Conservation (phyloP, 1,140 invertebrate genomes). For the Samia ricini region DNA sequence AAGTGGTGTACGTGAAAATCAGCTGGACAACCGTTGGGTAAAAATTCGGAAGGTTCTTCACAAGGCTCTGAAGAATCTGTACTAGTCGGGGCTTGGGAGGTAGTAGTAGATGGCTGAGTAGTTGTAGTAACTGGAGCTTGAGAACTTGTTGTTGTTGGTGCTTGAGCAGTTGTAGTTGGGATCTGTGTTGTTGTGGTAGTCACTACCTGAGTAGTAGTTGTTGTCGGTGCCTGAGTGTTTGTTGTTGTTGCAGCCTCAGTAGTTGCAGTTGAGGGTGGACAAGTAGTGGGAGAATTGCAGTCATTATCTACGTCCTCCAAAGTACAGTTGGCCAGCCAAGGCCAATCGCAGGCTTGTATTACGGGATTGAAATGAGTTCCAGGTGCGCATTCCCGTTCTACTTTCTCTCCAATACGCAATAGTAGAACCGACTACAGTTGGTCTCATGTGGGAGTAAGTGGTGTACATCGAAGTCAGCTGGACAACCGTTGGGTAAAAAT, state of each 20-base stretch:
- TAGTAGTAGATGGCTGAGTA: conserved; percentile 13
- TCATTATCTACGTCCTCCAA: too few species aligned
- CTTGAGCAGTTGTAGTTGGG: conserved; percentile 1
- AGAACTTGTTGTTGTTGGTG: not conserved
- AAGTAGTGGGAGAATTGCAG: conserved; percentile 7
- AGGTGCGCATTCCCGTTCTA: conserved; percentile 27
- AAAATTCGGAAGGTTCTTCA: not conserved
- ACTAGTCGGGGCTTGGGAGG: not conserved
- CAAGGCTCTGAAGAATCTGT: not conserved
- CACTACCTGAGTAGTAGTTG: conserved; percentile 5
- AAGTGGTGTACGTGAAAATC: conserved; percentile 35
- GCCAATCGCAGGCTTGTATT: not conserved
- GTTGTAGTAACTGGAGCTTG: conserved; percentile 8
- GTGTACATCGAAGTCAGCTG: conserved; percentile 9
- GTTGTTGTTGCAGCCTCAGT: conserved; percentile 15
- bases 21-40: conserved; percentile 35
- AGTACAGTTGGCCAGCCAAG: too few species aligned
- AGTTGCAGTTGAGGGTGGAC: conserved; percentile 12
- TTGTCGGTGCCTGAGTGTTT: conserved; percentile 9
- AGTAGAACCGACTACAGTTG: conserved; percentile 44
- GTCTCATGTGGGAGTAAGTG: not conserved
- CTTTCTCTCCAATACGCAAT: conserved; percentile 36
- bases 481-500: too few species aligned
- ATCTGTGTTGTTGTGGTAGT: conserved; percentile 12
- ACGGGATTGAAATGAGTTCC: conserved; percentile 2